Percentiles rank a stretch among this genome's conserved stretches.
These are phyloP conservation scores for Atherinosoma microstoma DNA, from an alignment of 2,797 vertebrate genomes.

Conservation along the genomic window DNA sequence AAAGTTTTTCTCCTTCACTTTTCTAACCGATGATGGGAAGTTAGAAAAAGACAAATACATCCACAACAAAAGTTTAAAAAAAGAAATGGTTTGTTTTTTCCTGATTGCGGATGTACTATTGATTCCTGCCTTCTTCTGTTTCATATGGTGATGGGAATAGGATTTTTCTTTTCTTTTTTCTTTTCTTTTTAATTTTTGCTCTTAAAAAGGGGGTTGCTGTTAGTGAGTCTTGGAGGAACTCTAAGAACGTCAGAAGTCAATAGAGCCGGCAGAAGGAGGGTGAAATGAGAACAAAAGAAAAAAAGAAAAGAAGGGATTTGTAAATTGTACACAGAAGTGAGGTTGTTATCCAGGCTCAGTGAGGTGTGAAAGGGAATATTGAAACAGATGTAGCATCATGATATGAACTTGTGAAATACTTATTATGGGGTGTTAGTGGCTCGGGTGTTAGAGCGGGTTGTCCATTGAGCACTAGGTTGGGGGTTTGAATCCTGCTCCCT, in stretches of 20 bases:
- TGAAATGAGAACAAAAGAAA: conserved; percentile 27
- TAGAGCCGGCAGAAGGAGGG: conserved; percentile 37
- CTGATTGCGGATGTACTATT: background rate
- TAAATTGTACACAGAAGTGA: conserved; percentile 47
- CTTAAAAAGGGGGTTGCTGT: conserved; percentile 58
- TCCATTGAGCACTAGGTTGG: no score
- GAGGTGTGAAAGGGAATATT: conserved; percentile 63
- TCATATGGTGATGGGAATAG: background rate
- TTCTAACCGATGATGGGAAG: background rate
- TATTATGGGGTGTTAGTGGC: background rate
- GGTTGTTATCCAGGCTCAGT: conserved; percentile 61
- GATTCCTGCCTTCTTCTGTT: background rate
- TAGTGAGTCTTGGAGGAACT: conserved; percentile 61
- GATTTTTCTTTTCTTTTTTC: background rate
- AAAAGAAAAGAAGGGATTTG: conserved; percentile 31
- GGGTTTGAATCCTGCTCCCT: no score
- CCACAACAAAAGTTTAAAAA: background rate
- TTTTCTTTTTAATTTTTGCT: background rate
- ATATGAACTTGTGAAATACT: conserved; percentile 41
- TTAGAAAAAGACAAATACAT: background rate
- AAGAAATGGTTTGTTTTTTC: background rate
- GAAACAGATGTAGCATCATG: conserved; percentile 53
- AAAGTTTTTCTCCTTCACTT: background rate
- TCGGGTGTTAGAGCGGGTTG: background rate
- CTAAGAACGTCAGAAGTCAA: conserved; percentile 65